A percentile compares a stretch with the other conserved stretches of the same genome.
Conservation (phyloP, 1,140 invertebrate species). For the Bombus terrestris region DNA sequence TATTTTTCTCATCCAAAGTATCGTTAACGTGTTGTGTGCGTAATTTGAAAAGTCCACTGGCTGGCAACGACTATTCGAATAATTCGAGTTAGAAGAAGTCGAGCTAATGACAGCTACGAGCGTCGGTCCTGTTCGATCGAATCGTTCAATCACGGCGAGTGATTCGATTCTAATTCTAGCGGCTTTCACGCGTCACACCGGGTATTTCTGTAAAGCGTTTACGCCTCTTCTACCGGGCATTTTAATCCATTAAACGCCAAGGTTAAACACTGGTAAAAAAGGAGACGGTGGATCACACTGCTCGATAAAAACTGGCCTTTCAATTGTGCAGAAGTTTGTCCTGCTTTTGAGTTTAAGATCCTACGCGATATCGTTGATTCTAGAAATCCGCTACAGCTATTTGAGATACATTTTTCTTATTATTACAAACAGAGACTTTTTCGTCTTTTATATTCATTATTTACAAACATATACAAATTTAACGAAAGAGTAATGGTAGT, state of each 20-base stretch:
- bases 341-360: background rate
- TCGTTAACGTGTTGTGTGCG: background rate
- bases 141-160: constrained; percentile 27
- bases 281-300: background rate
- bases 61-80: background rate
- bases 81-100: background rate
- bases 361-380: background rate
- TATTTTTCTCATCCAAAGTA: background rate
- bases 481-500: no score
- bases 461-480: background rate
- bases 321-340: background rate
- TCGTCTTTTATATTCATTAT: background rate
- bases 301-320: background rate
- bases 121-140: constrained; percentile 1
- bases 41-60: background rate
- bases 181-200: constrained; percentile 2
- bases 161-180: constrained; percentile 17
- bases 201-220: background rate
- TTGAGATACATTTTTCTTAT: background rate
- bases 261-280: background rate
- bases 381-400: background rate
- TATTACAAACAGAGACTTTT: background rate
- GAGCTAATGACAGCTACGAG: constrained; percentile 13
- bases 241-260: constrained; percentile 13
- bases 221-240: background rate